Base-by-base conservation (phyloP, 2,113 vertebrate species). In the Turnix velox region DNA sequence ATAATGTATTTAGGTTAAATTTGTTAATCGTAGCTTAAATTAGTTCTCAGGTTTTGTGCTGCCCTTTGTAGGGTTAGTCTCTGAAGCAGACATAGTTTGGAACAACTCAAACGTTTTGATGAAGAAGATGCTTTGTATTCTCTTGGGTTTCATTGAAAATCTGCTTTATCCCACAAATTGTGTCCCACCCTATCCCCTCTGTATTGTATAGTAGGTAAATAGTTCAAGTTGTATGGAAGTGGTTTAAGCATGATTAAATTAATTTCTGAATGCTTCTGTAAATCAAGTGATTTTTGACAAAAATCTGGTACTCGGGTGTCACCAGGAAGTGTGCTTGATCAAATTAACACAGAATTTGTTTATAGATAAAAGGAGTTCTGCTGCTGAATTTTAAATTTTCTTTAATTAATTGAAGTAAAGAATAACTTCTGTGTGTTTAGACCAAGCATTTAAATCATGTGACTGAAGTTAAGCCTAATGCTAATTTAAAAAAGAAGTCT, bases 271-370 rank as follows among this genome's bases (percentile, higher is more conserved):
- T 39, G 58, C 10, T 37, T 67, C 14, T 43, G 16, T 62, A 52
- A 49, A 85, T 14, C 0, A 39, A 24, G 28, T 12, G 3, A 24
- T 37, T 22, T 71, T 45, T 25, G 4, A 33, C 14, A 52, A 43
- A 62, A 28, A 45, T 20, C 1, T 31, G 33, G 14, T 62, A n/a
- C 5, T 18, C 6, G 1, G 0, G 9, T 67, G 22, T 19, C 1
- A 3, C 24, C 42, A 30, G n/a, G 48, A 33, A 55, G n/a, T 10
- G 3, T 46, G 67, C 18, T 27, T 20, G 15, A 14, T 68, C 25
- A 51, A 48, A 76, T 10, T 42, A 35, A 18, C 4, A 4, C 5
- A 24, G 31, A 59, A 42, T 11, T 37, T 62, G 5, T 3, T 73
- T 71, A 59, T 51, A 61, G 24, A 57, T 16, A 35, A 13, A 52